Percentiles rank a stretch among this genome's conserved stretches.
These are phyloP conservation scores for Sander vitreus DNA, from an alignment of 2,113 vertebrate genomes.

Conservation along the genomic window DNA sequence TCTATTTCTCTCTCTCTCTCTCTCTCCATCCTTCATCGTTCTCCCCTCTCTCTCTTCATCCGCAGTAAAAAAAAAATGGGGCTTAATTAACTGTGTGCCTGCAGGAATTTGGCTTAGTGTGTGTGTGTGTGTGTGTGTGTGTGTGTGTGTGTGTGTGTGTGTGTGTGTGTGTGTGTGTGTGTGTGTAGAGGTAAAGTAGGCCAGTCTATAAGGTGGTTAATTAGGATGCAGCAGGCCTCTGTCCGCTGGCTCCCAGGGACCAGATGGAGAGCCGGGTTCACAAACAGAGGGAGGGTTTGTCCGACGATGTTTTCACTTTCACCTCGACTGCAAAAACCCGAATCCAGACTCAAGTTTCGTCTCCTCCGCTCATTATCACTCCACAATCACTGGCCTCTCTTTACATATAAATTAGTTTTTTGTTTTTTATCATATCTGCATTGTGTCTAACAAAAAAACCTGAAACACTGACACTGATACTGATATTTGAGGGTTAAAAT, in stretches of 20 bases:
- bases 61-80: constrained; percentile 77
- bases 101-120: constrained; percentile 67
- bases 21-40: constrained; percentile 15
- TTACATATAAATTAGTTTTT: too few species aligned
- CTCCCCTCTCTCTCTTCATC: constrained; percentile 66
- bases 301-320: constrained; percentile 45
- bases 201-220: constrained; percentile 83
- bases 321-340: constrained; percentile 19
- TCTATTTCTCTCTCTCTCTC: constrained; percentile 20
- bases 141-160: constrained; percentile 46
- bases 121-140: constrained; percentile 33
- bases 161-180: constrained; percentile 56
- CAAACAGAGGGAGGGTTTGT: constrained; percentile 68
- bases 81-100: constrained; percentile 79
- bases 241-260: constrained; percentile 75
- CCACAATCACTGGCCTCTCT: too few species aligned
- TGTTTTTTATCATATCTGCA: too few species aligned
- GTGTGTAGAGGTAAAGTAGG: constrained; percentile 76
- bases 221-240: constrained; percentile 82
- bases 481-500: too few species aligned
- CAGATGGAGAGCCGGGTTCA: constrained; percentile 79
- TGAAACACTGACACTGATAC: too few species aligned
- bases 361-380: not conserved
- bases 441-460: not conserved
- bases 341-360: constrained; percentile 4